Evolutionary conservation across 2,888 invertebrate species (phyloP), one percentile per base, ranked within the genome.

Genomic region (Drosophila ustulata): DNA sequence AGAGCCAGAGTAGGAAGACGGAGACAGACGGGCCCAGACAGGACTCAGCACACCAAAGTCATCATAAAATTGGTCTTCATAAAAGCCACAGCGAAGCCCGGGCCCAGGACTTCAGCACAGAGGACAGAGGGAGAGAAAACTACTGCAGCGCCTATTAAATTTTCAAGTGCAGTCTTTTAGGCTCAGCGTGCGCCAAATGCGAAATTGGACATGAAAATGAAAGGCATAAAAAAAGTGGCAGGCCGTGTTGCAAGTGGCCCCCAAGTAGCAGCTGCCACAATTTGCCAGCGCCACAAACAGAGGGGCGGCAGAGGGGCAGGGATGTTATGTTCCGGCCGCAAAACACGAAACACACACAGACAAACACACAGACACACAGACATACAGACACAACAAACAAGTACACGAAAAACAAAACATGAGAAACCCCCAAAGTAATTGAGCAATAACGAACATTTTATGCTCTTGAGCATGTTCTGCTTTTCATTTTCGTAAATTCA

Each of bases 81-180:
- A 75, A 79, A 71, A 66, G 86, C 88, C 68, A 56, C 82, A 59
- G 52, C 41, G 65, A 55, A 55, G 63, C 49, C n/a, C 30, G 43
- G 57, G 34, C 11, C 34, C 34, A 11, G 34, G 34, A 34, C 34
- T 11, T 11, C 59, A 61, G 59, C 13, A 7, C 41, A 46, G 59
- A 39, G 34, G 43, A 53, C 56, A 30, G 51, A 32, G 18, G 2
- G 18, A 18, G 18, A 18, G 18, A 25, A 66, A 79, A 75, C 72
- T 72, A 80, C 80, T 82, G 80, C 80, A 82, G 63, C 55, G 61
- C 45, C 87, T 69, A 82, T 88, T 74, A 85, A 88, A 85, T 80
- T 88, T 89, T 85, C 83, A 85, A 85, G 85, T 85, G 85, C 85
- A 89, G 73, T 71, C 82, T 84, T 89, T 89, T 89, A 88, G 85